phyloP scores from a whole-genome alignment of 1,140 invertebrate genomes.

The Oryzaephilus surinamensis region DNA sequence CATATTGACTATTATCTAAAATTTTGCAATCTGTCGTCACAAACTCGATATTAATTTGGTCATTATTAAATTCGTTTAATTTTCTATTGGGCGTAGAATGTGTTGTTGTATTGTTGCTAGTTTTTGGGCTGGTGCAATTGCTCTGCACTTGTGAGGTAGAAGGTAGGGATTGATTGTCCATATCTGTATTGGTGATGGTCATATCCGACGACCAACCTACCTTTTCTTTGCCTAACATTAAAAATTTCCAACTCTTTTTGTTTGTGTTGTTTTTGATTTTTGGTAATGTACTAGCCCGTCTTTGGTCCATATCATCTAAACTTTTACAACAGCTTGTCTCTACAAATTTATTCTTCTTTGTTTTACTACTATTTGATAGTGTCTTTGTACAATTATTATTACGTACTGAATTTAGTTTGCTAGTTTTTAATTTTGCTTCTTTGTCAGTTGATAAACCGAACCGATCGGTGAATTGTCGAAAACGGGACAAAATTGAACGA shows the following conservation, averaged over 20 bases:
- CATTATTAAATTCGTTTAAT: no score
- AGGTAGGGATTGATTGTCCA: constrained; percentile 28
- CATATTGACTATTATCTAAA: no score
- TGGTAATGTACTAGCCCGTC: constrained; percentile 30
- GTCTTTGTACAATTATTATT: constrained; percentile 22
- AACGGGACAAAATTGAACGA: constrained; percentile 26
- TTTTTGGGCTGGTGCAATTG: constrained; percentile 22
- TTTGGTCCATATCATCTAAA: constrained; percentile 22
- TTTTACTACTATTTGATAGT: constrained; percentile 6
- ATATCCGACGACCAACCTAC: constrained; percentile 31
- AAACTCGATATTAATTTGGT: no score
- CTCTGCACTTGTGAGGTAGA: constrained; percentile 31
- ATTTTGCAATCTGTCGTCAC: no score
- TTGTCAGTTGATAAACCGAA: constrained; percentile 30
- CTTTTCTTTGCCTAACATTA: constrained; percentile 26
- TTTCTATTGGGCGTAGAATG: no score
- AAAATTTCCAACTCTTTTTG: constrained; percentile 30
- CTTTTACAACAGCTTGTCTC: constrained; percentile 24
- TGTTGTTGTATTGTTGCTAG: neutral
- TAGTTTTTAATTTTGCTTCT: constrained; percentile 18
- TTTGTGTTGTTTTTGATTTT: constrained; percentile 25
- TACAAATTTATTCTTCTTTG: constrained; percentile 16
- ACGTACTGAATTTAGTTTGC: constrained; percentile 14
- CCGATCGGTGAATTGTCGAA: constrained; percentile 32
- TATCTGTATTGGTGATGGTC: constrained; percentile 9